Evolutionary conservation across 2,113 vertebrate genomes (phyloP), one percentile per base, ranked within the genome.

Genomic region (Tetrax tetrax): DNA sequence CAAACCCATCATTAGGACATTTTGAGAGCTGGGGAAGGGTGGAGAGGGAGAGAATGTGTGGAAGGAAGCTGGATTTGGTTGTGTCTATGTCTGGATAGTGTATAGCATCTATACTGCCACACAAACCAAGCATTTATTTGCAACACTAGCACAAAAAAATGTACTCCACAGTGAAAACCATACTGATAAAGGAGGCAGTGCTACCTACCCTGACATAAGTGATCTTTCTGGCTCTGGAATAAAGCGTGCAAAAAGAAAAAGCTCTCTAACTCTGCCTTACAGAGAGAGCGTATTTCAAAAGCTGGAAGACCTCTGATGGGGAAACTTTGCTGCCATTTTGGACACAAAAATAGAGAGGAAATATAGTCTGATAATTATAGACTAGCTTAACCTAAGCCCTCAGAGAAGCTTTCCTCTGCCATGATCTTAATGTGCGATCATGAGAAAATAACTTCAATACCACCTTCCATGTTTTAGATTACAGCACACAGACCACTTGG

Each of bases 11-110:
- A 37, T 57, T 12, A 50, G 7, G 10, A 37, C 76, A 83, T 63
- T 83, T 29, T 71, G 48, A 63, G 59, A 79, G 29, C n/a, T 63
- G 27, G 9, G 16, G 25, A 3, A 91, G 16, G 13, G 24, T 5
- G 7, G 29, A 66, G 29, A 38, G 27, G 57, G 18, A 48, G 9
- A 0, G 1, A 57, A 51, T 43, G n/a, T 8, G 0, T 20, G 33
- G 45, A 61, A 88, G 17, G 27, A 43, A 78, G 45, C 12, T 75
- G 61, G 18, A 29, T 79, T 70, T 27, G 31, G 12, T 7, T 74
- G 19, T 76, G 38, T 13, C 43, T 23, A 4, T 28, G 17, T 37
- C 31, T 77, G 72, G 29, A 35, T 89, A 76, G 29, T n/a, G 15
- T 47, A 60, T 9, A 78, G 22, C 17, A 17, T n/a, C 51, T 59